Percentiles rank a stretch among this genome's conserved stretches.
Evolutionary conservation across 1,140 invertebrate genomes (phyloP).

Genomic region (Apis dorsata): DNA sequence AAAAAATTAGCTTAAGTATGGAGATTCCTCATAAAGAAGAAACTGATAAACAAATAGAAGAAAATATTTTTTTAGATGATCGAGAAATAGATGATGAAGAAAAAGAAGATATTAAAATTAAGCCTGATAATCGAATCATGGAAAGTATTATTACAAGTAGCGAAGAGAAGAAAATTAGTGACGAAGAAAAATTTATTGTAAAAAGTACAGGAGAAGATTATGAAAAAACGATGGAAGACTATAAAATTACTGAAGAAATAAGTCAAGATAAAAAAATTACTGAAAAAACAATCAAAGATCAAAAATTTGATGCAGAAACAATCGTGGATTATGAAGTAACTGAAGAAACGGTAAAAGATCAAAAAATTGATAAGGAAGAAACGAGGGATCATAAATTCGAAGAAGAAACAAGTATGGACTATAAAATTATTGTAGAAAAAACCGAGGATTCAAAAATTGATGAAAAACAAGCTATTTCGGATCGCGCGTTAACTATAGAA

Average conservation of each 20-base stretch:
- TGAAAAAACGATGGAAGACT: background rate
- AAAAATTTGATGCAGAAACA: background rate
- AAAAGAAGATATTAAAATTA: background rate
- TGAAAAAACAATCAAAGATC: background rate
- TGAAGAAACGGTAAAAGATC: background rate
- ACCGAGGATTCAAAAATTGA: slow-evolving; percentile 31
- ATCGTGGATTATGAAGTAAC: background rate
- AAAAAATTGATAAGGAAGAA: background rate
- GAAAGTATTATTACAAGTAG: background rate
- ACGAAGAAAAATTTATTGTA: background rate
- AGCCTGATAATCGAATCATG: background rate
- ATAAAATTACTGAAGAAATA: background rate
- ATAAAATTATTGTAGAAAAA: background rate
- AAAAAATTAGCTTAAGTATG: too few species aligned
- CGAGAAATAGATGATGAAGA: background rate
- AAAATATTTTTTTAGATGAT: background rate
- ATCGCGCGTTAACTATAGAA: too few species aligned
- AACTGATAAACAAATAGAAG: background rate
- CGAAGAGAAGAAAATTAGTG: background rate
- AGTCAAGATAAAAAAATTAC: background rate
- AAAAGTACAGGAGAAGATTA: background rate
- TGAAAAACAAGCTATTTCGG: slow-evolving; percentile 3
- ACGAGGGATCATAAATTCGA: background rate
- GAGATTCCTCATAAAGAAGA: background rate
- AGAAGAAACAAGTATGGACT: slow-evolving; percentile 4